phyloP scores from a whole-genome alignment of 2,113 vertebrate species.

The Saimiri boliviensis region DNA sequence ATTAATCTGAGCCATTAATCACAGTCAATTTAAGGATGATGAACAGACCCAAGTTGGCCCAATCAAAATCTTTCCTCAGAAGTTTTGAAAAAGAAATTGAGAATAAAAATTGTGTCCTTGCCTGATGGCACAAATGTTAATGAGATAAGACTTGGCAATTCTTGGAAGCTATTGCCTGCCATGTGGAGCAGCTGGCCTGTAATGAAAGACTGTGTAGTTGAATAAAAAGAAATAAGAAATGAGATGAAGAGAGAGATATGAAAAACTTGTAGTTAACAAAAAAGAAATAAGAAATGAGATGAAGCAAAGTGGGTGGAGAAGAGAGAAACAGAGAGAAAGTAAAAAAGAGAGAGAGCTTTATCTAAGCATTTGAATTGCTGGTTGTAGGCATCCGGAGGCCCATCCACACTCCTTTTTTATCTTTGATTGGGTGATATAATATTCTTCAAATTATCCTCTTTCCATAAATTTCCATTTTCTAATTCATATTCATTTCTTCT shows the following conservation, averaged over 20 bases:
- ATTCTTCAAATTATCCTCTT: neutral
- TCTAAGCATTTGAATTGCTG: neutral
- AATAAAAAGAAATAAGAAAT: neutral
- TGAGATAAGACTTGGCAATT: neutral
- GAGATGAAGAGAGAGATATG: neutral
- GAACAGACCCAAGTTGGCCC: neutral
- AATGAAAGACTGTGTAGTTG: neutral
- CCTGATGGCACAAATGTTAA: neutral
- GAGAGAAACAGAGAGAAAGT: neutral
- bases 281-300: too few relatives aligned
- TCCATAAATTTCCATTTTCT: neutral
- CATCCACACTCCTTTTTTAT: neutral
- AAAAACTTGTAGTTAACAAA: too few relatives aligned
- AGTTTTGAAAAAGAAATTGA: neutral
- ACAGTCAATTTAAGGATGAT: neutral
- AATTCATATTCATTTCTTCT: neutral
- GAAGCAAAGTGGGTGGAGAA: neutral
- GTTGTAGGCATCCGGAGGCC: too few relatives aligned
- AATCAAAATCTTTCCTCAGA: neutral
- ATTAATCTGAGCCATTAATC: neutral
- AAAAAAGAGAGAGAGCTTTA: neutral
- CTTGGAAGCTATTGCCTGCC: neutral
- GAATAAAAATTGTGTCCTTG: neutral
- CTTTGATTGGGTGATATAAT: neutral
- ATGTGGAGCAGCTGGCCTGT: neutral